phyloP scores from a whole-genome alignment of 2,888 invertebrate genomes.

The Athalia circularis region DNA sequence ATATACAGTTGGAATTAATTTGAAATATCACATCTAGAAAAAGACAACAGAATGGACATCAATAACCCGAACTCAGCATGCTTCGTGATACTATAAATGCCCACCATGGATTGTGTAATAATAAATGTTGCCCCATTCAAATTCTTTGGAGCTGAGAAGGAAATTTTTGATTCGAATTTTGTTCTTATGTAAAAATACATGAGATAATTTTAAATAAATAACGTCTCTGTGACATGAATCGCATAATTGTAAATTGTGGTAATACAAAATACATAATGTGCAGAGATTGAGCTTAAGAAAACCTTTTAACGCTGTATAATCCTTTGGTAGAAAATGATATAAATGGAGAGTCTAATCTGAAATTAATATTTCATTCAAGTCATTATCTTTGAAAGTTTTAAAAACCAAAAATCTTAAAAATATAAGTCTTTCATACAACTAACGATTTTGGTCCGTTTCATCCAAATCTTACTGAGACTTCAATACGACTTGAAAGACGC shows the following conservation, averaged over 20 bases:
- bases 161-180: too few species aligned
- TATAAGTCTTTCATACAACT: background rate
- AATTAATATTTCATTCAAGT: constrained; percentile 58
- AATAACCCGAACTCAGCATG: constrained; percentile 25
- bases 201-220: background rate
- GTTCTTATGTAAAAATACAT: too few species aligned
- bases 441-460: background rate
- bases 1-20: background rate
- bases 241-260: too few species aligned
- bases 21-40: background rate
- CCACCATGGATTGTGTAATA: background rate
- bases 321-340: constrained; percentile 70
- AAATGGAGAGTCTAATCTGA: constrained; percentile 70
- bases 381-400: too few species aligned
- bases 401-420: background rate
- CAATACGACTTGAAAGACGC: background rate
- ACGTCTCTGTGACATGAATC: too few species aligned
- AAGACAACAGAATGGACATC: background rate
- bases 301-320: constrained; percentile 71
- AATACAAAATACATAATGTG: constrained; percentile 14
- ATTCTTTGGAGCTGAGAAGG: background rate
- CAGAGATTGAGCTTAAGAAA: constrained; percentile 52
- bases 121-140: background rate
- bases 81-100: constrained; percentile 6
- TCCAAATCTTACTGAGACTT: too few species aligned